These are phyloP conservation scores for Mesaphorura yosii DNA, from an alignment of 1,140 invertebrate species.

Conservation along the genomic window DNA sequence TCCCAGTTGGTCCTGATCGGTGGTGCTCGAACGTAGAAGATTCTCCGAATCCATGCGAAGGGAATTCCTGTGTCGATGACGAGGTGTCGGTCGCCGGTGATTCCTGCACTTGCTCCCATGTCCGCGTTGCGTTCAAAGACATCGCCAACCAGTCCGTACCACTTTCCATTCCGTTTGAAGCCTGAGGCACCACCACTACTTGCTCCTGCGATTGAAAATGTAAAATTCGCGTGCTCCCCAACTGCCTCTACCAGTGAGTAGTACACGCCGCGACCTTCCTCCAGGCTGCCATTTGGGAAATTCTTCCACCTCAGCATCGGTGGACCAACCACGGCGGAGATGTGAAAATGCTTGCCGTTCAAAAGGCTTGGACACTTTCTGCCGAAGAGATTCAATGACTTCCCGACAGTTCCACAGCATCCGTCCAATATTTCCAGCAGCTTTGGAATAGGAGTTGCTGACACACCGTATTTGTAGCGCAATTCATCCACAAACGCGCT, in stretches of 20 bases:
- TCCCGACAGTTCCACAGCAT: neutral
- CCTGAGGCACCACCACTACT: neutral
- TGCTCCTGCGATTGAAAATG: neutral
- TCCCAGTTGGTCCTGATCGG: neutral
- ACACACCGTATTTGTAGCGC: neutral
- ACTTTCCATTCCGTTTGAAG: neutral
- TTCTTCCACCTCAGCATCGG: neutral
- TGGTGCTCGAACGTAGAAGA: neutral
- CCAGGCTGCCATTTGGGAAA: neutral
- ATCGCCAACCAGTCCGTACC: slow-evolving; percentile 1
- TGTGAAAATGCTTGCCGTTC: neutral
- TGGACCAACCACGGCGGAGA: neutral
- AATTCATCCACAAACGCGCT: neutral
- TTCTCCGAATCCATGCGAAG: neutral
- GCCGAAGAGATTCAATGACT: neutral
- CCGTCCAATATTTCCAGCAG: neutral
- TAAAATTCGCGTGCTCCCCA: neutral
- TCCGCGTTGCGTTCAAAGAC: neutral
- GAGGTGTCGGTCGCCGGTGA: neutral
- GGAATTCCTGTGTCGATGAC: neutral
- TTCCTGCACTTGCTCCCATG: neutral
- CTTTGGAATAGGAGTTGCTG: neutral
- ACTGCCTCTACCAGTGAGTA: neutral
- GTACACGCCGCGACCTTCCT: neutral
- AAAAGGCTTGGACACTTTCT: neutral